These are phyloP conservation scores for Neelides sp. DNA, from an alignment of 1,140 invertebrate species.

Conservation along the genomic window DNA sequence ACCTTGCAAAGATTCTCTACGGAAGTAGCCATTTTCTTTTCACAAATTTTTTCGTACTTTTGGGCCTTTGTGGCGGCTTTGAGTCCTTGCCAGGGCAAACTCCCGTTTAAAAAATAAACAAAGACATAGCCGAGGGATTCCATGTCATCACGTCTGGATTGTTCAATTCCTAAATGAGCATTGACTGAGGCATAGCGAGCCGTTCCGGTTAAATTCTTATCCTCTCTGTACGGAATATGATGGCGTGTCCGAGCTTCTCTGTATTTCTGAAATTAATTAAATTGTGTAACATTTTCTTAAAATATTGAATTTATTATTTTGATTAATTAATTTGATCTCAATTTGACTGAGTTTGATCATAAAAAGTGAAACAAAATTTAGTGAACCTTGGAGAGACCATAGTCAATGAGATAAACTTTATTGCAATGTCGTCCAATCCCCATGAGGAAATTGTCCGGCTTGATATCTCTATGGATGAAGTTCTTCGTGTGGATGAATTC, in stretches of 20 bases:
- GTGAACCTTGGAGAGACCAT: slow-evolving; percentile 49
- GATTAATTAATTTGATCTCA: no score
- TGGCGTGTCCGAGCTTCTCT: neutral
- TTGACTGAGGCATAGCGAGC: neutral
- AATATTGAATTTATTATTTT: no score
- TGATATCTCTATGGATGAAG: slow-evolving; percentile 49
- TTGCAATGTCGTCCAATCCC: slow-evolving; percentile 38
- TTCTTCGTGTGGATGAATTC: slow-evolving; percentile 51
- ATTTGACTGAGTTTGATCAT: no score
- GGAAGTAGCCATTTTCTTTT: slow-evolving; percentile 93
- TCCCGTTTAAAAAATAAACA: slow-evolving; percentile 35
- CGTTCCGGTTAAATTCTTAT: neutral
- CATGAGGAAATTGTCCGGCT: slow-evolving; percentile 57
- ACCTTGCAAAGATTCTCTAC: slow-evolving; percentile 86
- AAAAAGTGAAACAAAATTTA: no score
- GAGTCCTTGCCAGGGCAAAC: slow-evolving; percentile 46
- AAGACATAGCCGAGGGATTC: slow-evolving; percentile 8
- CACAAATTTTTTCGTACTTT: slow-evolving; percentile 92
- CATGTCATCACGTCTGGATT: slow-evolving; percentile 10
- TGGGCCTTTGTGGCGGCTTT: slow-evolving; percentile 81
- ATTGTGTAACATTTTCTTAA: no score
- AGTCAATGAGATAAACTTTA: slow-evolving; percentile 49
- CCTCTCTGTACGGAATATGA: neutral
- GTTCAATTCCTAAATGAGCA: neutral
- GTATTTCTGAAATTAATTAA: no score